Evolutionary conservation across 2,113 vertebrate species (phyloP).

Genomic region (Macrotis lagotis): DNA sequence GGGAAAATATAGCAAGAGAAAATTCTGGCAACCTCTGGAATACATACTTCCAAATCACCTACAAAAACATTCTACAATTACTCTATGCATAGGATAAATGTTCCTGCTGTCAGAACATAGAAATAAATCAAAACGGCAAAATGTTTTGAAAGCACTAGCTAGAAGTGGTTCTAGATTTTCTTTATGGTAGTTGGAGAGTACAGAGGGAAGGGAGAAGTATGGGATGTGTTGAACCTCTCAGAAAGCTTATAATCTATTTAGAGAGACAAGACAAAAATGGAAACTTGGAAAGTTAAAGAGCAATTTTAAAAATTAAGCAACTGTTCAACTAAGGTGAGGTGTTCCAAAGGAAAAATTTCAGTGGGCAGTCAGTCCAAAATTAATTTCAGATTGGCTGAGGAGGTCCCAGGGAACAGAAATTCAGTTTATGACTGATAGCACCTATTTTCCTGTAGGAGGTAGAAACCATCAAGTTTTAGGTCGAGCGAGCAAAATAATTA

Average conservation of each 20-base stretch:
- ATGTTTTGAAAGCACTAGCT: neutral
- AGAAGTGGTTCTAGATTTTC: neutral
- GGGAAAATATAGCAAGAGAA: constrained; percentile 4
- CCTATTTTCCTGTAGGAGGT: neutral
- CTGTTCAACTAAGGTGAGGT: neutral
- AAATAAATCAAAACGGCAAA: constrained; percentile 18
- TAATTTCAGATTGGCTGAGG: neutral
- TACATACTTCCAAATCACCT: neutral
- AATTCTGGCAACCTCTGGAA: neutral
- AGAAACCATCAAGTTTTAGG: neutral
- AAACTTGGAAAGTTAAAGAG: neutral
- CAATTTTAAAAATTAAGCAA: neutral
- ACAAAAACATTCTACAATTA: neutral
- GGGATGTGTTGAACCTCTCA: neutral
- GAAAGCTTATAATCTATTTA: neutral
- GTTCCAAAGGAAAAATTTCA: neutral
- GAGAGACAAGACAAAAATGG: neutral
- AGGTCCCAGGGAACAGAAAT: neutral
- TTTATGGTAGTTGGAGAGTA: neutral
- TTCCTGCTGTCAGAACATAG: neutral
- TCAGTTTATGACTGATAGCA: neutral
- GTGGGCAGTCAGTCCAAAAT: neutral
- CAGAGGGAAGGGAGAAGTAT: neutral
- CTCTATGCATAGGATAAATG: neutral
- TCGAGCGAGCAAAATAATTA: neutral